These are phyloP conservation scores for Tamandua tetradactyla DNA, from an alignment of 2,797 vertebrate species.

Conservation along the genomic window DNA sequence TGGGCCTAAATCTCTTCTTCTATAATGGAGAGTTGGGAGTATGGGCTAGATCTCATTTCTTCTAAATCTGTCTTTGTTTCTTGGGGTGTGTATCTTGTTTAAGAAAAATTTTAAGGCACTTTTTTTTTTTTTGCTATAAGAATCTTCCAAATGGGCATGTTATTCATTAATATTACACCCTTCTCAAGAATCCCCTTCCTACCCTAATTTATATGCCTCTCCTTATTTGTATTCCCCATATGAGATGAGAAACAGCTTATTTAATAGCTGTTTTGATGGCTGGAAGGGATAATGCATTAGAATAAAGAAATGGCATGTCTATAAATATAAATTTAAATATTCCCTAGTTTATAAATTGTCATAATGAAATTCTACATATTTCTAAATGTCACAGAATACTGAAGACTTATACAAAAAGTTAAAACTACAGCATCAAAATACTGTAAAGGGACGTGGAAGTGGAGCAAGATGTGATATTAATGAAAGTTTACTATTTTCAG, in stretches of 20 bases:
- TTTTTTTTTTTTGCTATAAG: neutral
- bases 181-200: neutral
- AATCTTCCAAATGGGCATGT: neutral
- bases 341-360: neutral
- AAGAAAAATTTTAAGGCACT: neutral
- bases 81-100: neutral
- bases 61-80: neutral
- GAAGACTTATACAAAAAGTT: neutral
- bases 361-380: neutral
- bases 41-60: neutral
- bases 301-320: neutral
- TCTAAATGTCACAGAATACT: neutral
- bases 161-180: neutral
- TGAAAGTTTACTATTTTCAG: constrained; percentile 1
- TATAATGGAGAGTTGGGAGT: neutral
- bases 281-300: neutral
- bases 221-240: neutral
- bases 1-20: neutral
- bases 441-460: neutral
- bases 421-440: neutral
- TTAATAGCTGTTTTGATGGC: neutral
- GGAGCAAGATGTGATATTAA: neutral
- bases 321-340: neutral
- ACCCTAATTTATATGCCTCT: neutral
- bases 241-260: neutral